These are phyloP conservation scores for Drosophila bunnanda DNA, from an alignment of 2,888 invertebrate species.

Conservation along the genomic window DNA sequence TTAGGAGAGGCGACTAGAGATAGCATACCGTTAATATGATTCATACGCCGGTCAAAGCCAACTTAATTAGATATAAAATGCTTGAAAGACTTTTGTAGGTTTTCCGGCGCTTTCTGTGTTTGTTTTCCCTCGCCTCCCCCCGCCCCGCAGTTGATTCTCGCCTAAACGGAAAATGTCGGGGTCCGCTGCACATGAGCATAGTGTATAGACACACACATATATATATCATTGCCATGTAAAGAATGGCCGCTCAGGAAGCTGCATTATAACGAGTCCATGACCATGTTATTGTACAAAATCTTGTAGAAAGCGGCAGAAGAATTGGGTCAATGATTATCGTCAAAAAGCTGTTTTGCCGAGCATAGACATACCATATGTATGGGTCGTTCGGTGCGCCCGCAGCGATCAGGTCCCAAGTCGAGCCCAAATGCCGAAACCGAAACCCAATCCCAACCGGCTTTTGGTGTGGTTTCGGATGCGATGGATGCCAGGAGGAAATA, in stretches of 20 bases:
- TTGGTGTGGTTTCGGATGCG: constrained; percentile 19
- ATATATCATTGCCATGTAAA: constrained; percentile 38
- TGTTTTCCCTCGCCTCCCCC: too few species aligned
- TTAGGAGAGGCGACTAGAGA: background rate
- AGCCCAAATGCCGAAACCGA: constrained; percentile 21
- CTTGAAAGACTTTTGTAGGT: constrained; percentile 34
- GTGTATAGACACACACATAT: background rate
- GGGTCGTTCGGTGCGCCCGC: constrained; percentile 36
- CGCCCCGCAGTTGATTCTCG: constrained; percentile 23
- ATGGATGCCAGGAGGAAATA: constrained; percentile 38
- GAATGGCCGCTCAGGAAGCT: constrained; percentile 52
- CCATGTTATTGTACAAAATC: constrained; percentile 52
- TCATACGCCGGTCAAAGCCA: constrained; percentile 33
- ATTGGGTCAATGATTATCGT: constrained; percentile 68
- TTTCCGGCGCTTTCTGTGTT: constrained; percentile 3
- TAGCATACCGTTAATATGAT: constrained; percentile 34
- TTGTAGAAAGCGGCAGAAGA: constrained; percentile 66
- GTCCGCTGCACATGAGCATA: constrained; percentile 40
- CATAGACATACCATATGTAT: constrained; percentile 38
- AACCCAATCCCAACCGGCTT: constrained; percentile 32
- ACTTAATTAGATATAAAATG: constrained; percentile 33
- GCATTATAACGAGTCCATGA: constrained; percentile 56
- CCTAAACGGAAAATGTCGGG: constrained; percentile 16
- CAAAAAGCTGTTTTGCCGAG: constrained; percentile 41
- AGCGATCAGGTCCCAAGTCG: constrained; percentile 38